Conservation (phyloP, 1,140 invertebrate species). For the Monochamus saltuarius region DNA sequence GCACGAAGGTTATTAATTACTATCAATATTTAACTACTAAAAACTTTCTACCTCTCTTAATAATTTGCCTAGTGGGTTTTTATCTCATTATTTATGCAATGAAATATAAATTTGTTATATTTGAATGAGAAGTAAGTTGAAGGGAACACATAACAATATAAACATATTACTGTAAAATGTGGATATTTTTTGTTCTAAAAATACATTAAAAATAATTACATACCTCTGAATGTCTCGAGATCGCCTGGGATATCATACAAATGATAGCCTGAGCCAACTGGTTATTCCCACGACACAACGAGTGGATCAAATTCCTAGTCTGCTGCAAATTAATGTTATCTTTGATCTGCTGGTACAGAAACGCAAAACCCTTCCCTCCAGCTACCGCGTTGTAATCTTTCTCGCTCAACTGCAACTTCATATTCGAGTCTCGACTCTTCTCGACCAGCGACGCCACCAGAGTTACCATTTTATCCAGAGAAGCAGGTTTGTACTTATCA, state of each 20-base stretch:
- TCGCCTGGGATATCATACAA: slow-evolving; percentile 82
- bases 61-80: no score
- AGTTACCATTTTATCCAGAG: slow-evolving; percentile 95
- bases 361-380: slow-evolving; percentile 89
- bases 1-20: no score
- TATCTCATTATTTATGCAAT: no score
- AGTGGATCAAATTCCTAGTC: slow-evolving; percentile 88
- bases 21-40: no score
- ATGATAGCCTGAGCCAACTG: slow-evolving; percentile 81
- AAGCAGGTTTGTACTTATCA: slow-evolving; percentile 82
- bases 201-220: slow-evolving; percentile 44
- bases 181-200: no score
- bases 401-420: slow-evolving; percentile 71
- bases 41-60: no score
- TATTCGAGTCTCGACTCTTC: slow-evolving; percentile 76
- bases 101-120: no score
- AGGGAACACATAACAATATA: no score
- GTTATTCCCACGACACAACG: slow-evolving; percentile 87
- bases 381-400: slow-evolving; percentile 81
- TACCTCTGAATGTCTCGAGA: slow-evolving; percentile 85
- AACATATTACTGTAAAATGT: no score
- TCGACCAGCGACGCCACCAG: slow-evolving; percentile 85
- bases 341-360: slow-evolving; percentile 91
- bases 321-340: slow-evolving; percentile 91
- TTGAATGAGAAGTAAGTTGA: no score